phyloP scores from a whole-genome alignment of 2,797 vertebrate species.

The Tinamus major region DNA sequence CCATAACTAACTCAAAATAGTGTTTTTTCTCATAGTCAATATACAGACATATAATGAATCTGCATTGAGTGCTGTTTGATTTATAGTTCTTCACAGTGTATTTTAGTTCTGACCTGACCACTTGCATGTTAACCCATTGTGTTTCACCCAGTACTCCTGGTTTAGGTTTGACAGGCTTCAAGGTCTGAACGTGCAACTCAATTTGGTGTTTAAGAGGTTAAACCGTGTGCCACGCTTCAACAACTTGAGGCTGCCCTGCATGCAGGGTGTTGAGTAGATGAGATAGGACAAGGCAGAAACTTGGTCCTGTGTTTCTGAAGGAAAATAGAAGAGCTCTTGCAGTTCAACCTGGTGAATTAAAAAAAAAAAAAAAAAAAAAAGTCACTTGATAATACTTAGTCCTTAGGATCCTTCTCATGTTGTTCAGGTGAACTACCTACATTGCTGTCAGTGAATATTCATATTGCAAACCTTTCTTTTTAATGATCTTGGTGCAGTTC shows the following conservation, averaged over 20 bases:
- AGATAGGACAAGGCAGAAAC: background rate
- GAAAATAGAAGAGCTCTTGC: background rate
- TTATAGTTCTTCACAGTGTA: background rate
- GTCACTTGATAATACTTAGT: accelerated
- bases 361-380: background rate
- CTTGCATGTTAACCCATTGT: background rate
- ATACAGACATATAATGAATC: background rate
- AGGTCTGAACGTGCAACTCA: background rate
- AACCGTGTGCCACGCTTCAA: background rate
- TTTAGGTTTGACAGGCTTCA: background rate
- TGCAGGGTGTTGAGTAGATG: background rate
- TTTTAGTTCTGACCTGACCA: background rate
- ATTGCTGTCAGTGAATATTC: background rate
- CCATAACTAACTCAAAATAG: background rate
- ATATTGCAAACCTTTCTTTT: background rate
- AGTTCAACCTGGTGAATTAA: too few species aligned
- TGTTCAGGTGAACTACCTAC: background rate
- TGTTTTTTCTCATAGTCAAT: background rate
- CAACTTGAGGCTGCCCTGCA: background rate
- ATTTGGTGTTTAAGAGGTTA: background rate
- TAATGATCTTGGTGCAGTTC: background rate
- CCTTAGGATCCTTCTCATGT: background rate
- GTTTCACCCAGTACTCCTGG: background rate
- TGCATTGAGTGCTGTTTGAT: background rate
- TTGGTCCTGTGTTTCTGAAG: background rate